These are phyloP conservation scores for Hylaea fasciaria DNA, from an alignment of 2,888 invertebrate genomes.

Conservation along the genomic window DNA sequence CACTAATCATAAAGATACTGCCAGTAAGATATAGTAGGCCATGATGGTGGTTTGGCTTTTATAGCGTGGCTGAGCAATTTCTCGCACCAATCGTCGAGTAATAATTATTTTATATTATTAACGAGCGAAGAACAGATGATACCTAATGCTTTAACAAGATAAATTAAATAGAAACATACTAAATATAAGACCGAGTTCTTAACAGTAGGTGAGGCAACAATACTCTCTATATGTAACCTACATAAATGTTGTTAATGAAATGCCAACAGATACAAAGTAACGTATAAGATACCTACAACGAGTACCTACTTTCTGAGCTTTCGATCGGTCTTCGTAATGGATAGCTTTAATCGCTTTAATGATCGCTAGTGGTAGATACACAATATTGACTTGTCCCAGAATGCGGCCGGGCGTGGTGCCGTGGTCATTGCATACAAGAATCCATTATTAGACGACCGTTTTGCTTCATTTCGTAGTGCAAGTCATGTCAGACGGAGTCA, in stretches of 20 bases:
- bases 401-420: constrained; percentile 67
- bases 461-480: constrained; percentile 66
- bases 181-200: background rate
- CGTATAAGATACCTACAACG: constrained; percentile 60
- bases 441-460: constrained; percentile 61
- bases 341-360: constrained; percentile 65
- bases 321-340: constrained; percentile 65
- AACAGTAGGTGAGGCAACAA: constrained; percentile 9
- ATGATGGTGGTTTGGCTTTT: constrained; percentile 17
- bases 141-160: no score
- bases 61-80: constrained; percentile 10
- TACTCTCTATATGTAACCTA: constrained; percentile 12
- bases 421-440: constrained; percentile 60
- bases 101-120: constrained; percentile 7
- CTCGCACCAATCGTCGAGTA: constrained; percentile 5
- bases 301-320: constrained; percentile 65
- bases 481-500: constrained; percentile 52
- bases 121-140: constrained; percentile 1
- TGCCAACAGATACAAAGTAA: constrained; percentile 43
- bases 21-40: constrained; percentile 19
- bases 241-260: constrained; percentile 27
- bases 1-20: constrained; percentile 21
- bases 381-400: constrained; percentile 68
- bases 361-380: constrained; percentile 56
- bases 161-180: no score